Conservation (phyloP, 2,797 vertebrate species). For the Liasis olivaceus region DNA sequence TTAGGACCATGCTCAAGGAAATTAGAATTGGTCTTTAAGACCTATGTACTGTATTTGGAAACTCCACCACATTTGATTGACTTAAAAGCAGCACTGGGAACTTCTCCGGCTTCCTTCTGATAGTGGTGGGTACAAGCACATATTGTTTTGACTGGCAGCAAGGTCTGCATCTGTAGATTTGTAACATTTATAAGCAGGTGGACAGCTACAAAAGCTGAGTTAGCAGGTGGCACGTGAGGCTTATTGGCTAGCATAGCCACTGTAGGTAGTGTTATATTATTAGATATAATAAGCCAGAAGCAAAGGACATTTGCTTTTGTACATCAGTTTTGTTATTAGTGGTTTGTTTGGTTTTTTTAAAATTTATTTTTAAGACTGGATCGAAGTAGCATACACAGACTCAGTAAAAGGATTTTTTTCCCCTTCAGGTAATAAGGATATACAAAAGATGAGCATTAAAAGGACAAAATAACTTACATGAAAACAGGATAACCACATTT, state of each 20-base stretch:
- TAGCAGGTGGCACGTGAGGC: background rate
- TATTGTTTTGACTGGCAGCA: background rate
- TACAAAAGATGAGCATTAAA: background rate
- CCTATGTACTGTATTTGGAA: background rate
- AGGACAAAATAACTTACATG: background rate
- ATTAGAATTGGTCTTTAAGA: background rate
- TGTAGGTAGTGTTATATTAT: background rate
- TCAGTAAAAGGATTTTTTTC: background rate
- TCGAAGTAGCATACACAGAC: background rate
- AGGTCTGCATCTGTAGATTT: background rate
- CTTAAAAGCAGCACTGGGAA: background rate
- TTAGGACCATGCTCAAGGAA: background rate
- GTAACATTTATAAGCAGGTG: background rate
- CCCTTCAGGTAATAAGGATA: background rate
- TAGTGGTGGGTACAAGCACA: background rate
- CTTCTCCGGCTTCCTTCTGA: background rate
- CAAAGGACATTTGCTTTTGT: background rate
- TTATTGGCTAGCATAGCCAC: background rate
- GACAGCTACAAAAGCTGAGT: background rate
- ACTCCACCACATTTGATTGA: background rate
- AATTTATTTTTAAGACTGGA: background rate
- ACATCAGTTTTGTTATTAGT: background rate
- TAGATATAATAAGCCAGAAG: background rate
- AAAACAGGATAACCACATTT: background rate
- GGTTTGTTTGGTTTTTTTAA: background rate